Evolutionary conservation across 92 coral and sea anemone species (phyloP), one percentile per base, ranked within the genome.

Genomic region (Epizoanthus ramosus): DNA sequence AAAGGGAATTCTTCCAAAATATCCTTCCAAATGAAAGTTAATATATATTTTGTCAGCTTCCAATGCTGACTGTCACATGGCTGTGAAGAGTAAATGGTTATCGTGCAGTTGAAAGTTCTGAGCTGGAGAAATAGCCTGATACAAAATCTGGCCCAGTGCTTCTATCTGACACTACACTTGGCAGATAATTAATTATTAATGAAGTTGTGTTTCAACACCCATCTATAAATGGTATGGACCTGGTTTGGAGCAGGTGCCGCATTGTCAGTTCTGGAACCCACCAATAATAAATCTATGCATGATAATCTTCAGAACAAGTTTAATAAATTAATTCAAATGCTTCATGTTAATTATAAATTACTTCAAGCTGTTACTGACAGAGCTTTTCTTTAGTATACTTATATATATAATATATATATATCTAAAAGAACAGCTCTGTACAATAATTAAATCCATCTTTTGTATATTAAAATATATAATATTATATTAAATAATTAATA

Each of bases 181-280:
- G 63, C 28, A 59, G 71, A 43, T 3, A 41, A 61, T 77, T 14
- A 43, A 77, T 60, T 37, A 77, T 77, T 77, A 77, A 77, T 54
- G 17, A 50, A 50, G 54, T 6, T 60, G 57, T 77, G 33, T 77
- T 56, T 35, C 50, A 77, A 60, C 58, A 77, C 47, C 33, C 21
- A 77, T 39, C 57, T 77, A 77, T 21, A 28, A 58, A 75, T 75
- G 80, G 81, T 17, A 28, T 35, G 31, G 33, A 31, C 59, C 69
- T 64, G 69, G 69, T 14, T 17, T 25, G 7, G n/a, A 43, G 39
- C 82, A 77, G 82, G 82, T 77, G 82, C 39, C 28, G 15, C 25
- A 77, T 77, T 77, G 68, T 77, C 0, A 57, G 7, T 60, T 13
- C 17, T 35, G 24, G n/a, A 60, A 60, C 3, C 70, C 69, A 60